Base-by-base conservation (phyloP, 2,113 vertebrate species). In the Leucoraja erinaceus region DNA sequence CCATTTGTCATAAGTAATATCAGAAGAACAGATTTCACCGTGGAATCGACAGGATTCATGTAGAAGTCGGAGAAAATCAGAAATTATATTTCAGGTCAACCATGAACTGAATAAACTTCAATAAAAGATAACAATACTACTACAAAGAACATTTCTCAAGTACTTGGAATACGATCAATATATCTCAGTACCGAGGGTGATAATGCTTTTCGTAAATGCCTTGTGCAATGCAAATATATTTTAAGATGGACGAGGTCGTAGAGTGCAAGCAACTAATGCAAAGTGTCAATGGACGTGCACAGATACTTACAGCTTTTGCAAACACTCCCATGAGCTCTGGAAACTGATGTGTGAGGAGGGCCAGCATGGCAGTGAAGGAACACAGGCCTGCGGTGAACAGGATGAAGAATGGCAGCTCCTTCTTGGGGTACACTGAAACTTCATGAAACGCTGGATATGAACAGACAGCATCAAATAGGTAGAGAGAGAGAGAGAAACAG, bases 261-360 rank as follows among this genome's bases (percentile, higher is more conserved):
- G 33, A 54, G 20, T 38, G 33, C 33, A 25, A 33, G 38, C 2
- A 3, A 11, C 56, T n/a, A 59, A 5, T 70, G 2, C 25, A 28
- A 3, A 74, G 90, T 54, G 20, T 38, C 12, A 25, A 28, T 14
- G 9, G 33, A 83, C 14, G 56, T 25, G 56, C 22, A 25, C 3
- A 14, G 79, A 94, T 95, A 98, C 98, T 99, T 95, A 99, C 98
- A 93, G 98, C 98, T 96, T 99, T 99, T 94, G 98, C 98, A 0
- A 99, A 99, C 95, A 99, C 98, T 38, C 98, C 98, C 98, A 99
- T 99, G 93, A 99, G 98, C 93, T 99, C 98, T 0, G 98, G 98
- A 94, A 99, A 99, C 96, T 99, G 98, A 95, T 99, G 98, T 95
- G 98, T 99, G 96, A 99, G 97, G 94, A 99, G 98, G 75, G 98